Evolutionary conservation across 1,140 invertebrate species (phyloP).

Genomic region (Bombus sylvicola): DNA sequence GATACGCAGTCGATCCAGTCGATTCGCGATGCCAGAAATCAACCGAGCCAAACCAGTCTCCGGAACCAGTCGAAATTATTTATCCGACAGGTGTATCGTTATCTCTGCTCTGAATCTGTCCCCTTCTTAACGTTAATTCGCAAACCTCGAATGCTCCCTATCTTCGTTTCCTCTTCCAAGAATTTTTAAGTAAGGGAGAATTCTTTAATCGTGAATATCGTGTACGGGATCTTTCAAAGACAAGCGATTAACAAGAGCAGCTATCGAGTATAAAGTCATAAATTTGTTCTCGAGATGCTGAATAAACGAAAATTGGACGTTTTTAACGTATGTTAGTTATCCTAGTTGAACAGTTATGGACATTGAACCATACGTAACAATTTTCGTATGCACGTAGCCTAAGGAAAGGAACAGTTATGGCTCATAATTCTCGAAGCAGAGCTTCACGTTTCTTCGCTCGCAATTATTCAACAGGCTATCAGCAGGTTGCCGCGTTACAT

Average conservation of each 20-base stretch:
- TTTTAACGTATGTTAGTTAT: too few species aligned
- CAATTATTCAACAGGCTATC: slow-evolving; percentile 16
- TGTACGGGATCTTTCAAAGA: too few species aligned
- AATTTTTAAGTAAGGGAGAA: too few species aligned
- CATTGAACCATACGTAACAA: not conserved
- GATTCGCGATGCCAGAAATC: not conserved
- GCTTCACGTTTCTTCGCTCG: not conserved
- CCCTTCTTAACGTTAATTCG: not conserved
- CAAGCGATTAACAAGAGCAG: too few species aligned
- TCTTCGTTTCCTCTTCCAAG: too few species aligned
- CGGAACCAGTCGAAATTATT: slow-evolving; percentile 17
- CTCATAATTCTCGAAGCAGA: not conserved
- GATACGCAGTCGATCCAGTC: not conserved
- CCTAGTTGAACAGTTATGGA: too few species aligned
- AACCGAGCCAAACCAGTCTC: not conserved
- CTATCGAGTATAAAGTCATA: too few species aligned
- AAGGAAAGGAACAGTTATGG: not conserved
- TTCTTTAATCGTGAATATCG: too few species aligned
- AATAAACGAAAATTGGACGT: too few species aligned
- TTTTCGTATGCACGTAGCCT: too few species aligned
- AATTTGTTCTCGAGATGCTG: too few species aligned
- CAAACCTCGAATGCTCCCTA: too few species aligned
- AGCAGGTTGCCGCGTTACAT: not conserved
- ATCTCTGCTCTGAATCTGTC: not conserved
- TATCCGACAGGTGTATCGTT: slow-evolving; percentile 25